phyloP scores from a whole-genome alignment of 1,140 invertebrate genomes.

The Ips typographus region DNA sequence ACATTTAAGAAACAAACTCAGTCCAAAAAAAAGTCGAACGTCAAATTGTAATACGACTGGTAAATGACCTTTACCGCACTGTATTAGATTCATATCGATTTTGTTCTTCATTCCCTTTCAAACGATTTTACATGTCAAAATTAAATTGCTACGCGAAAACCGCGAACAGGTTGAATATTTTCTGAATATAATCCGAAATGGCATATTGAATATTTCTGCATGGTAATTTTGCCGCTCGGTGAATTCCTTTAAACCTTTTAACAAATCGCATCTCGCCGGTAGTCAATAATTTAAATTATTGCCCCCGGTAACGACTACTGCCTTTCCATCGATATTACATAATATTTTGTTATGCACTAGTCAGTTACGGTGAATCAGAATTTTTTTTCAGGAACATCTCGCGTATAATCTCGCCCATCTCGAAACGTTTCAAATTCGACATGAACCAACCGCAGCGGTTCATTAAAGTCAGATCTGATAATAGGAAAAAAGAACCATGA shows the following conservation, averaged over 20 bases:
- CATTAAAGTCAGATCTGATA: conserved; percentile 28
- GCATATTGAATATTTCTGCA: conserved; percentile 26
- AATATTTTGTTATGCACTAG: too few relatives aligned
- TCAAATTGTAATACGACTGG: too few relatives aligned
- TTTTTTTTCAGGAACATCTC: too few relatives aligned
- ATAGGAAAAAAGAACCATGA: conserved; percentile 19
- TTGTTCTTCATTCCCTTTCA: too few relatives aligned
- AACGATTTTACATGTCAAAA: not conserved
- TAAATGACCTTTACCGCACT: too few relatives aligned
- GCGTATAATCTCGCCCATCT: not conserved
- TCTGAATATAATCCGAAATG: conserved; percentile 23
- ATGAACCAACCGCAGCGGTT: conserved; percentile 1
- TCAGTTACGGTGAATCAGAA: too few relatives aligned
- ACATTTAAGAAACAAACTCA: too few relatives aligned
- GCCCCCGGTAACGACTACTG: not conserved
- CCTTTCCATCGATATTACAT: not conserved
- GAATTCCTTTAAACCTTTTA: conserved; percentile 27
- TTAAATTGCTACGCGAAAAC: conserved; percentile 12
- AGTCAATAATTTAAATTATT: conserved; percentile 28
- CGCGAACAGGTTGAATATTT: conserved; percentile 15
- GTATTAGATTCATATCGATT: too few relatives aligned
- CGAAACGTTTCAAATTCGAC: not conserved
- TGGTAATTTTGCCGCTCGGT: conserved; percentile 25
- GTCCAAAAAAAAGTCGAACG: too few relatives aligned
- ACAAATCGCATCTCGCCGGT: conserved; percentile 22